phyloP scores from a whole-genome alignment of 2,797 vertebrate species.

The Dryobates pubescens region DNA sequence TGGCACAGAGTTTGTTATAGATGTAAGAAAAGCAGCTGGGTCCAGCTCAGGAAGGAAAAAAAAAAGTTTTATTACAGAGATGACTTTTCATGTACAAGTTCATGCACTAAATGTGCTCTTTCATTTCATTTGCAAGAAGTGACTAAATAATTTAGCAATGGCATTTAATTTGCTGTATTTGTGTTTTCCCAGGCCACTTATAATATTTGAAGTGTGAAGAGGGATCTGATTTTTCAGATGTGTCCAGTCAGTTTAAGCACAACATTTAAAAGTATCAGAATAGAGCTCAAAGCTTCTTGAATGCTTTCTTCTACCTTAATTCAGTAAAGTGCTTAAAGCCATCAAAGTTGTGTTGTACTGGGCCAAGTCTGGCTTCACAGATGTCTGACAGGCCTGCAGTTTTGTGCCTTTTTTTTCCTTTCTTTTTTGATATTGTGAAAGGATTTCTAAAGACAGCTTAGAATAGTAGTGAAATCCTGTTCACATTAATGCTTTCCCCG shows the following conservation, averaged over 20 bases:
- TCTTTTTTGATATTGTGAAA: background rate
- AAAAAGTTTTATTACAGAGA: constrained; percentile 36
- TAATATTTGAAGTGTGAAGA: background rate
- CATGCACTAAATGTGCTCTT: constrained; percentile 31
- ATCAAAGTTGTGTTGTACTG: background rate
- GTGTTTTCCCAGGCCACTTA: constrained; percentile 33
- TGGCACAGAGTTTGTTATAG: constrained; percentile 53
- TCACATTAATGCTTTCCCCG: background rate
- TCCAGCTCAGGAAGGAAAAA: constrained; percentile 36
- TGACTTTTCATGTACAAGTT: constrained; percentile 40
- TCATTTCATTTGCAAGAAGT: constrained; percentile 24
- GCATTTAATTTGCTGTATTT: constrained; percentile 51
- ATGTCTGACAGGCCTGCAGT: background rate
- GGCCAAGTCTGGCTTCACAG: background rate
- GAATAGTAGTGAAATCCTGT: background rate
- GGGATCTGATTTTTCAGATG: background rate
- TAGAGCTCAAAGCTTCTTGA: background rate
- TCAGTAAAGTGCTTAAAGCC: background rate
- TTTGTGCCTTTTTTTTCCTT: background rate
- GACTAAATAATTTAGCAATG: constrained; percentile 45
- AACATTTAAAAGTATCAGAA: background rate
- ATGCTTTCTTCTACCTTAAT: background rate
- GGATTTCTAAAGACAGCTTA: background rate
- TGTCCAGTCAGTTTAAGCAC: background rate
- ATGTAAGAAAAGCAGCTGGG: constrained; percentile 46